These are phyloP conservation scores for Drosophila nigromelanica DNA, from an alignment of 1,140 invertebrate genomes.

Conservation along the genomic window DNA sequence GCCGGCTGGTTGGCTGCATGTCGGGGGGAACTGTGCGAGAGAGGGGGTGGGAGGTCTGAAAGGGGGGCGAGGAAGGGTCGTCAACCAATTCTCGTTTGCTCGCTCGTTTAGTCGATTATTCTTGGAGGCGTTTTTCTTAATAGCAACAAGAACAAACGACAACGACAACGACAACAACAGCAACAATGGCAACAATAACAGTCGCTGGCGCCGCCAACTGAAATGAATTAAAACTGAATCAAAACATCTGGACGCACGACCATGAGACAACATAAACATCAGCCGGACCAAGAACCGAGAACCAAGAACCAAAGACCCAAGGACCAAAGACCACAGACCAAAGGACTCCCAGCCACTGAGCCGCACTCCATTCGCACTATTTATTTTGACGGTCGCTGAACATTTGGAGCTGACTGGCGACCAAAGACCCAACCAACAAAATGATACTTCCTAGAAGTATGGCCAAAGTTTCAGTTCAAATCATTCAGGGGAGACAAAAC, in stretches of 20 bases:
- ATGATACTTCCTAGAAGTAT: slow-evolving; percentile 11
- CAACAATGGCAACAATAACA: slow-evolving; percentile 63
- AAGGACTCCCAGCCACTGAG: slow-evolving; percentile 3
- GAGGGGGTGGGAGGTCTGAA: background rate
- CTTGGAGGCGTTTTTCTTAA: slow-evolving; percentile 81
- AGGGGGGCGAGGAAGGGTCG: background rate
- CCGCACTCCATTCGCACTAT: slow-evolving; percentile 20
- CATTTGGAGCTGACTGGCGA: background rate
- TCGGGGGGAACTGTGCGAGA: slow-evolving; percentile 39
- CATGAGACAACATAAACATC: slow-evolving; percentile 61
- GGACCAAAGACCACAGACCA: slow-evolving; percentile 2
- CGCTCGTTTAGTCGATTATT: slow-evolving; percentile 79
- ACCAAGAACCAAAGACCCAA: slow-evolving; percentile 1
- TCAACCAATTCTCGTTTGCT: slow-evolving; percentile 69
- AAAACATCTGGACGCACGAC: slow-evolving; percentile 78
- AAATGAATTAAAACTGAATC: slow-evolving; percentile 82
- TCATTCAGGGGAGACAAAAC: too few relatives aligned
- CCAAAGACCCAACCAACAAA: background rate
- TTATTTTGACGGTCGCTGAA: slow-evolving; percentile 25
- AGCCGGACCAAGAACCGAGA: slow-evolving; percentile 7
- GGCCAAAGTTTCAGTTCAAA: background rate
- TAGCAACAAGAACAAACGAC: slow-evolving; percentile 67
- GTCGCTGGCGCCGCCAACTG: slow-evolving; percentile 59
- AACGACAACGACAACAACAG: slow-evolving; percentile 8
- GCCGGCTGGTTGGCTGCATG: slow-evolving; percentile 78